Conservation (phyloP, 2,113 vertebrate genomes). For the Nipponia nippon region DNA sequence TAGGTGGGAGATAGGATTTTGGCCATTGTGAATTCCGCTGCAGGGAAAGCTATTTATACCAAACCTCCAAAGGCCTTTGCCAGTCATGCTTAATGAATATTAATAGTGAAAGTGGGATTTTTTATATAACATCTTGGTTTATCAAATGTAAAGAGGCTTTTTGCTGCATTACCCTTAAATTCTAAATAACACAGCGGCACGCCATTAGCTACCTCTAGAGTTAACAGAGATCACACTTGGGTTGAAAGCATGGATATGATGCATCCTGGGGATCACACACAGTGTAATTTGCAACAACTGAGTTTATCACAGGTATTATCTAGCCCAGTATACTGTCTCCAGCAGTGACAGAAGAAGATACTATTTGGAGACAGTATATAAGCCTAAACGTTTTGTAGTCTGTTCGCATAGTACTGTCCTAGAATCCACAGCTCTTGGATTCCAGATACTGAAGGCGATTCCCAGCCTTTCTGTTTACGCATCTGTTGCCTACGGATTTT, state of each 20-base stretch:
- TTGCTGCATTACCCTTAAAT: neutral
- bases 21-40: neutral
- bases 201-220: neutral
- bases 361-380: neutral
- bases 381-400: neutral
- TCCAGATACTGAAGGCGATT: neutral
- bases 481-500: neutral
- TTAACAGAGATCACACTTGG: neutral
- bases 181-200: neutral
- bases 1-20: neutral
- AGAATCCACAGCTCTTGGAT: neutral
- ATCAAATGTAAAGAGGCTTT: neutral
- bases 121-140: neutral
- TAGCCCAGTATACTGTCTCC: neutral
- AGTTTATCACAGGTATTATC: neutral
- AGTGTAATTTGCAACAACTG: neutral
- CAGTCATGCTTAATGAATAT: conserved; percentile 12
- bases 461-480: neutral
- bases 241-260: neutral
- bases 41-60: neutral
- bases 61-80: neutral
- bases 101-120: neutral
- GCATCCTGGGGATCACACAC: neutral
- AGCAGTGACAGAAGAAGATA: neutral
- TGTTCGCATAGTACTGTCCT: neutral